phyloP scores from a whole-genome alignment of 2,797 vertebrate genomes.

The Acrossocheilus wenchowensis region DNA sequence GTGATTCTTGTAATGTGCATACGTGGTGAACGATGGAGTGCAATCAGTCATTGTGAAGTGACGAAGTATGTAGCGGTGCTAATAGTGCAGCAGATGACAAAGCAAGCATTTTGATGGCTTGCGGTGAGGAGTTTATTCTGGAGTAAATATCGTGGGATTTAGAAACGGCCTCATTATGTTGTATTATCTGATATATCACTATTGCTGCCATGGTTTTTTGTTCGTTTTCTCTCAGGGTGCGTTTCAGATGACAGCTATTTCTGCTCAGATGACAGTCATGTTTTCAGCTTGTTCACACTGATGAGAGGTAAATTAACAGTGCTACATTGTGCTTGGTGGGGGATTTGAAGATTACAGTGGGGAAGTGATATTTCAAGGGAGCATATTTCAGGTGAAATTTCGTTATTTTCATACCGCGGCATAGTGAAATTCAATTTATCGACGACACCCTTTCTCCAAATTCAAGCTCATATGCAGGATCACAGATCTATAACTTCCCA shows the following conservation, averaged over 20 bases:
- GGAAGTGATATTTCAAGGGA: constrained; percentile 22
- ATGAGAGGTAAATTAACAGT: constrained; percentile 58
- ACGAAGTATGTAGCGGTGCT: constrained; percentile 6
- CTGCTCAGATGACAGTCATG: constrained; percentile 50
- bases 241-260: constrained; percentile 51
- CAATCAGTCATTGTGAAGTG: constrained; percentile 34
- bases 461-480: constrained; percentile 58
- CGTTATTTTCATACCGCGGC: not conserved
- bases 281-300: constrained; percentile 48
- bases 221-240: constrained; percentile 34
- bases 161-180: constrained; percentile 56
- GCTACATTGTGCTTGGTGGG: constrained; percentile 26
- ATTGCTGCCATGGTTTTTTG: constrained; percentile 46
- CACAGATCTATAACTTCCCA: constrained; percentile 38
- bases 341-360: constrained; percentile 12
- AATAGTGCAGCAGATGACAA: constrained; percentile 43
- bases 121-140: constrained; percentile 41
- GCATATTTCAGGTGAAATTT: constrained; percentile 17
- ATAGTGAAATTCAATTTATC: constrained; percentile 22
- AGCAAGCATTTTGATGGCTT: constrained; percentile 33
- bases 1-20: constrained; percentile 35
- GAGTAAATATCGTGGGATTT: constrained; percentile 47
- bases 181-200: constrained; percentile 57
- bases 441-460: not conserved
- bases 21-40: constrained; percentile 14